Percentiles rank a stretch among this genome's conserved stretches.
Conservation (phyloP, 2,113 vertebrate genomes). For the Clupea harengus region DNA sequence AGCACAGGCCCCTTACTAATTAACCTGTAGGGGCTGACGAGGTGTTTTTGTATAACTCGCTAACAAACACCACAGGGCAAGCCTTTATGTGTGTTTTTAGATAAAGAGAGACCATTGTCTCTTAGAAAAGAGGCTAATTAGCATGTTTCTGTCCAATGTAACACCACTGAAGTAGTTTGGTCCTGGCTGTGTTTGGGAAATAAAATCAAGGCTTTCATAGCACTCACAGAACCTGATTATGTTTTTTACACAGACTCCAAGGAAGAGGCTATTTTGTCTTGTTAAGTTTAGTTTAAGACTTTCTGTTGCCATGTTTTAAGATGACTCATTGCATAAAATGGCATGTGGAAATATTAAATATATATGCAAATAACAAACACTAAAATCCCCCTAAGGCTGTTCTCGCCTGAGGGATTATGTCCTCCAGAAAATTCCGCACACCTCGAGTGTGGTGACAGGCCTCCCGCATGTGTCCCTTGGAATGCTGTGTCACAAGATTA, state of each 20-base stretch:
- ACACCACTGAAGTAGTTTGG: background rate
- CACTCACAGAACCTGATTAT: background rate
- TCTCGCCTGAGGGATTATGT: constrained; percentile 36
- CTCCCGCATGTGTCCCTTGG: background rate
- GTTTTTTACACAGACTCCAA: background rate
- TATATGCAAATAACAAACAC: constrained; percentile 39
- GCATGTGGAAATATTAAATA: constrained; percentile 38
- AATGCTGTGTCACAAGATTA: constrained; percentile 41
- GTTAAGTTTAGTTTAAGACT: constrained; percentile 26
- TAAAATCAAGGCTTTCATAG: background rate
- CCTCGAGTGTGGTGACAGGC: constrained; percentile 24
- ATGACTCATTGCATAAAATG: constrained; percentile 27
- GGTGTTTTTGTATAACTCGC: background rate
- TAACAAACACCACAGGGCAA: background rate
- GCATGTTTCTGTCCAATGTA: background rate
- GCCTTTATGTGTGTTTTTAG: background rate
- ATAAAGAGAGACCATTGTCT: background rate
- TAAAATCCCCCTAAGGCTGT: constrained; percentile 34
- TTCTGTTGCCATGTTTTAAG: constrained; percentile 21
- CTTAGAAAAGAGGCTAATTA: background rate
- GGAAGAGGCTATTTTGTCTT: constrained; percentile 2
- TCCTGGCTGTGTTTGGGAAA: background rate
- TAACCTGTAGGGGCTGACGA: background rate
- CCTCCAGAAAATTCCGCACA: constrained; percentile 34
- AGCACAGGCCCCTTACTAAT: background rate